Evolutionary conservation across 2,113 vertebrate species (phyloP), one percentile per base, ranked within the genome.

Genomic region (Picathartes gymnocephalus): DNA sequence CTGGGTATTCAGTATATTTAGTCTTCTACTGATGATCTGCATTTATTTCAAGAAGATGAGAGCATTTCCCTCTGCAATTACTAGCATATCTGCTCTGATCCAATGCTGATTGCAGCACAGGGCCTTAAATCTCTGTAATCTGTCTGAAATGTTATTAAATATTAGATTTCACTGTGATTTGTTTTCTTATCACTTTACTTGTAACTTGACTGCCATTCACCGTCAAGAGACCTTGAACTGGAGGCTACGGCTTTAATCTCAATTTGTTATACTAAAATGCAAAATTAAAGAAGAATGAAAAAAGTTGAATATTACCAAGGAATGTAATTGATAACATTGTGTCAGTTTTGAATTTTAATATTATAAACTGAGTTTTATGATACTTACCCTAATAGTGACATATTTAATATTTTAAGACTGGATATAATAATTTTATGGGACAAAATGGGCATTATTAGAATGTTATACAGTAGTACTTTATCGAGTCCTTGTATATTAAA

Each of bases 401-500:
- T 95, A 97, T 97, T 97, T 96, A 98, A 97, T 97, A 97, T 97
- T 97, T 98, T 98, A 98, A 97, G 97, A 94, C 95, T 84, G 81
- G 80, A 96, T 97, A 95, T 97, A 97, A 98, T 97, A 95, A 96
- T 97, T 98, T 97, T 97, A 98, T 96, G 90, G 97, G 91, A 93
- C 88, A 96, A 97, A 98, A 97, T 96, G 95, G 84, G 33, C 96
- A 97, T 97, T 97, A 97, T 97, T 97, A 97, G 95, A 94, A 94
- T 93, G 96, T 95, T 96, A 97, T 95, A 92, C 92, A 89, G 66
- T 85, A 94, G 95, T 60, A 84, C 97, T 98, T 97, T 97, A 94
- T 98, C 97, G 97, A 97, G 95, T 91, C 95, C 88, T 96, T 98
- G 95, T 97, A 96, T 97, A 96, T 98, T 97, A 97, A 97, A 95